Evolutionary conservation across 1,140 invertebrate genomes (phyloP), one percentile per base, ranked within the genome.

Genomic region (Hydropsyche tenuis): DNA sequence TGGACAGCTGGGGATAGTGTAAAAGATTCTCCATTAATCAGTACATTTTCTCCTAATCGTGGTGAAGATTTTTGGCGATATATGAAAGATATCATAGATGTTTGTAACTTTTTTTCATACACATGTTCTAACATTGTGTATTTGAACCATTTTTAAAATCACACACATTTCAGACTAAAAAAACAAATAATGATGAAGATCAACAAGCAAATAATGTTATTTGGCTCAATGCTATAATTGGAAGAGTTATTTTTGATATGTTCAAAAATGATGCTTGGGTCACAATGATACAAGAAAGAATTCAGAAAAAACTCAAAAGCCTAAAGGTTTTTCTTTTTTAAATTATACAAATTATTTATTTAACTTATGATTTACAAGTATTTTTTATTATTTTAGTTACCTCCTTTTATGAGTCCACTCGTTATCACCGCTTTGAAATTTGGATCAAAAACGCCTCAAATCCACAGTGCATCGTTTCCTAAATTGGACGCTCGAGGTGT

Each of bases 401-500:
- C 84, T 23, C 80, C 83, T 43, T 85, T 85, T 79, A 85, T 85
- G 84, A 81, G 80, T 12, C 84, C 84, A 60, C 79, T 85, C 69
- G 53, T 80, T 53, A 80, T 85, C 69, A 84, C 82, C 70, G 80
- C 82, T 73, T 74, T 85, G 76, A 81, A 82, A n/a, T 79, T 85
- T 77, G 78, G 80, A 45, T 79, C 79, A 45, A 81, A 82, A 74
- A 82, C 83, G 22, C 93, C 96, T 22, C 84, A 92, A 5, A 90
- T 98, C 78, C 88, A 92, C 62, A 88, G 90, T 62, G 89, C 92
- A 27, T 88, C 88, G 27, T 88, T 90, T 78, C 94, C 95, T 0
- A 84, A 88, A 60, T 80, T 96, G 37, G 94, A 99, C 84, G 90
- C 94, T 72, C 89, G 91, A 76, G 97, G 97, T 2, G 84, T 98